phyloP scores from a whole-genome alignment of 2,797 vertebrate genomes.

The Centroberyx gerrardi region DNA sequence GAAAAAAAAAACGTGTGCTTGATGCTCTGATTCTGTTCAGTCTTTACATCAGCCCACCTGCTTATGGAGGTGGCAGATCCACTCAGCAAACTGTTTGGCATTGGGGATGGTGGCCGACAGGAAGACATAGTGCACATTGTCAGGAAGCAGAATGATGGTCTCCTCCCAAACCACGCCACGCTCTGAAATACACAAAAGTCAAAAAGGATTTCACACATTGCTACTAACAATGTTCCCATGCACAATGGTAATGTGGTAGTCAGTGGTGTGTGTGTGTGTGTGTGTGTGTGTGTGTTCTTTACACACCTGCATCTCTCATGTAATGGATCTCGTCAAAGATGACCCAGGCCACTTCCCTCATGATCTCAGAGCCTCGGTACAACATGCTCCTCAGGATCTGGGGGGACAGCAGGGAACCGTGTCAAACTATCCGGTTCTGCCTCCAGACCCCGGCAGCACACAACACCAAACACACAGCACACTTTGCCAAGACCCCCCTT shows the following conservation, averaged over 20 bases:
- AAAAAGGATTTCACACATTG: not conserved
- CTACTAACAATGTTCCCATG: not conserved
- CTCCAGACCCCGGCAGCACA: not conserved
- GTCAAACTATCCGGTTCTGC: not conserved
- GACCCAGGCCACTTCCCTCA: slow-evolving; percentile 99
- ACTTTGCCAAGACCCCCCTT: no score
- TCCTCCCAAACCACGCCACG: slow-evolving; percentile 99
- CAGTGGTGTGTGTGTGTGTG: not conserved
- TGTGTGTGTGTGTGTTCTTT: not conserved
- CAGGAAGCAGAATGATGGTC: slow-evolving; percentile 98
- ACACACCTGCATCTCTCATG: slow-evolving; percentile 95
- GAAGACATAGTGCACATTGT: slow-evolving; percentile 99
- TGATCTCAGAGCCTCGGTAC: slow-evolving; percentile 98
- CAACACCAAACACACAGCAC: not conserved
- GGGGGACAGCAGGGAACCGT: not conserved
- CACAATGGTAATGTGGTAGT: not conserved
- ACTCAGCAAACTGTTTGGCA: slow-evolving; percentile 97
- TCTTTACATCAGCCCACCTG: slow-evolving; percentile 84
- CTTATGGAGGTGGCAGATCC: slow-evolving; percentile 98
- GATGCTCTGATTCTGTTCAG: not conserved
- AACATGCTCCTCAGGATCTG: slow-evolving; percentile 99
- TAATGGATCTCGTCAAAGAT: slow-evolving; percentile 99
- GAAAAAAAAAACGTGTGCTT: not conserved
- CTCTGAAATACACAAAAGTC: slow-evolving; percentile 82
- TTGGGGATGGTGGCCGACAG: slow-evolving; percentile 99